Conservation (phyloP, 2,797 vertebrate genomes). For the Trematomus bernacchii region DNA sequence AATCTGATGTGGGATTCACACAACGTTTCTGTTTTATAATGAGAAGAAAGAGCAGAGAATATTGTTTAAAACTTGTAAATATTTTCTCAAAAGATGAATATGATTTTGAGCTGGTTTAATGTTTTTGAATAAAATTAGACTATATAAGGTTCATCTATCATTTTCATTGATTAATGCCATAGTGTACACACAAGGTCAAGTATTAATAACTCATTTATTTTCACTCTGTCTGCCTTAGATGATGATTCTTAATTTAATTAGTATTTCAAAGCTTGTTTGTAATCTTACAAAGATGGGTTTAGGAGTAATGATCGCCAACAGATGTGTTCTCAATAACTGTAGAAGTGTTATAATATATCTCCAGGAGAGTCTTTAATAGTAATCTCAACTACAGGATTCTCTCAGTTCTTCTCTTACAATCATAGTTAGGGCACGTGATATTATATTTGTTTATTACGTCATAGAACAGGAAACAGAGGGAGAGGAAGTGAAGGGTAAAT, state of each 20-base stretch:
- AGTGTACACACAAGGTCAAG: too few species aligned
- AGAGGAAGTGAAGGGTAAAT: neutral
- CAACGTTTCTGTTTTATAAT: neutral
- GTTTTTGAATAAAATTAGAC: too few species aligned
- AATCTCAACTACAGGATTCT: neutral
- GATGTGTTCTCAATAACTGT: neutral
- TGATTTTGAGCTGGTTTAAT: neutral
- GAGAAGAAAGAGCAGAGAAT: neutral
- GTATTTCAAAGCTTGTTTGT: neutral
- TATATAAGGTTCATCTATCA: too few species aligned
- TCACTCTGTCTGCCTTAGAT: neutral
- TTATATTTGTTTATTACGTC: neutral
- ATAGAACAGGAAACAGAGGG: neutral
- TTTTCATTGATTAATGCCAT: neutral
- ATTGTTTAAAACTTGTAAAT: neutral
- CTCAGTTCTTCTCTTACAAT: neutral
- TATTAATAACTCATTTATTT: too few species aligned
- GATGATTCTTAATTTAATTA: neutral
- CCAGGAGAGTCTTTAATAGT: neutral
- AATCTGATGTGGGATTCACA: neutral
- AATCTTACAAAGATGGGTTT: neutral
- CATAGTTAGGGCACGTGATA: neutral
- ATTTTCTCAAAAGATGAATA: neutral
- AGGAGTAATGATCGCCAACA: neutral
- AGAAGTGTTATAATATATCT: neutral